phyloP scores from a whole-genome alignment of 2,113 vertebrate species.

The Hypanus sabinus region DNA sequence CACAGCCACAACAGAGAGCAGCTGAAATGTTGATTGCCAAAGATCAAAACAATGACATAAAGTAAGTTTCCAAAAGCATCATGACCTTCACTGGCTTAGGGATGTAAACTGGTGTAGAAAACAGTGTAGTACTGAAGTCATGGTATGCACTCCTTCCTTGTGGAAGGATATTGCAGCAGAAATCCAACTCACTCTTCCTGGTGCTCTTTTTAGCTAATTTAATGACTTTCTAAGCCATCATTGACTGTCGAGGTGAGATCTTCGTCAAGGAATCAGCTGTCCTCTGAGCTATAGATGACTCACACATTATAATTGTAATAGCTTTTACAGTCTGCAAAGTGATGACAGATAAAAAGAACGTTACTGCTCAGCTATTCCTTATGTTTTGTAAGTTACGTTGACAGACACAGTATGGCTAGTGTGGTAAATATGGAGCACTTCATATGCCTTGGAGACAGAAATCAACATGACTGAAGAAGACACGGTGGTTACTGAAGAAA shows the following conservation, averaged over 20 bases:
- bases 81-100: too few relatives aligned
- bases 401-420: background rate
- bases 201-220: background rate
- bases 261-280: background rate
- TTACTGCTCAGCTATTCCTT: background rate
- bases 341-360: slow-evolving; percentile 12
- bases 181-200: background rate
- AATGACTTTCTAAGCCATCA: background rate
- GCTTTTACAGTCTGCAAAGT: background rate
- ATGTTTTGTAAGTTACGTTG: background rate
- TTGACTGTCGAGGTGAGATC: background rate
- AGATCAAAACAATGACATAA: too few relatives aligned
- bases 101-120: background rate
- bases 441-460: background rate
- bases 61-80: too few relatives aligned
- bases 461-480: slow-evolving; percentile 17
- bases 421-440: background rate
- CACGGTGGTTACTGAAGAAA: background rate
- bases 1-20: too few relatives aligned
- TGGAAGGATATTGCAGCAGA: background rate
- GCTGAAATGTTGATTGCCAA: too few relatives aligned
- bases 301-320: background rate
- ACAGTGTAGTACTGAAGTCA: background rate
- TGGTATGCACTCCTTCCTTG: background rate
- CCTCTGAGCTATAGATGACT: background rate